A percentile compares a stretch with the other conserved stretches of the same genome.
These are phyloP conservation scores for Anastrepha ludens DNA, from an alignment of 1,140 invertebrate species.

Conservation along the genomic window DNA sequence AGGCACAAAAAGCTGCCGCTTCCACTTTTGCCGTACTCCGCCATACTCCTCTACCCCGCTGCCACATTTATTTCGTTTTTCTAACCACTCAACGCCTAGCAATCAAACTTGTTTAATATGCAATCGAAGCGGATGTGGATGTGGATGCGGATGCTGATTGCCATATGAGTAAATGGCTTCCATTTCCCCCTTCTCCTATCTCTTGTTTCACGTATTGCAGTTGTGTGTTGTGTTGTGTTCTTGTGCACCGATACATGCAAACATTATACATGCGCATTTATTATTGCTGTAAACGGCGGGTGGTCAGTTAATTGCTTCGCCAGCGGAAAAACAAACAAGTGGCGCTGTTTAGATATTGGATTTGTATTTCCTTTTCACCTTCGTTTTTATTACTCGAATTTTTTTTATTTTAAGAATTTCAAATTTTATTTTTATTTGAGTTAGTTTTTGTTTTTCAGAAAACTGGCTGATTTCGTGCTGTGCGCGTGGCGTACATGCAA, in stretches of 20 bases:
- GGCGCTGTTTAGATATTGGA: background rate
- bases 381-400: background rate
- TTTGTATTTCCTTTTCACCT: background rate
- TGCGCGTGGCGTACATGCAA: background rate
- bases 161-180: background rate
- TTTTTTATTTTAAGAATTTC: background rate
- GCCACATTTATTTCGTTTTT: background rate
- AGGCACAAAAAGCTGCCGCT: background rate
- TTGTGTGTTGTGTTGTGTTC: background rate
- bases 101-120: constrained; percentile 36
- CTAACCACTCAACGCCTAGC: background rate
- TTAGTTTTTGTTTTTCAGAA: background rate
- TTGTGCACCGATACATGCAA: background rate
- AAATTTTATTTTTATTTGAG: background rate
- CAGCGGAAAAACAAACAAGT: constrained; percentile 1
- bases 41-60: background rate
- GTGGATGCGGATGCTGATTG: constrained; percentile 42
- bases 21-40: background rate
- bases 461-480: background rate
- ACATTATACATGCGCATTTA: background rate
- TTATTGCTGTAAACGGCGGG: constrained; percentile 4
- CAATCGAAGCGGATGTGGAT: constrained; percentile 28
- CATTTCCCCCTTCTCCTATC: background rate
- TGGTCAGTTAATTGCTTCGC: constrained; percentile 30
- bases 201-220: background rate